Base-by-base conservation (phyloP, 1,140 invertebrate genomes). In the Drosophila pseudoananassae region DNA sequence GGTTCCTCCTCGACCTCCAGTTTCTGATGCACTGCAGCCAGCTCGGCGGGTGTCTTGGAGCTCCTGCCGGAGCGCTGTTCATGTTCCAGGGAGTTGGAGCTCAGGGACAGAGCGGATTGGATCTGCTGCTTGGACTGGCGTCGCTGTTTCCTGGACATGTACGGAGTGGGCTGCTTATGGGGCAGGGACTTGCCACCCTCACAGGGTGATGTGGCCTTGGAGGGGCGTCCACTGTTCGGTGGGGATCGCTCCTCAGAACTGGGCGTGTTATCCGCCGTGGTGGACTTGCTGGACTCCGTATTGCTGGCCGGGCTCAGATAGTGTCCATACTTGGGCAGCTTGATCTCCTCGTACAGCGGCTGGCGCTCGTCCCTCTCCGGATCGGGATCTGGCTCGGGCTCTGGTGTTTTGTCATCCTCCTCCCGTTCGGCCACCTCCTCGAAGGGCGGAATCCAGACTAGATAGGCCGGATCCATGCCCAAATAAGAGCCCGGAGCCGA, bases 391-490 rank as follows among this genome's bases (percentile, higher is more conserved):
- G 47, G 36, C 15, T 66, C 57, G 1, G 87, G 87, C 17, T 90
- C 83, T 0, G 89, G 89, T 0, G 84, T 90, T 25, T 90, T 91
- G 53, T 91, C 90, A 3, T 90, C 89, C 25, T 90, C 85, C 40
- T 90, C 89, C 9, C 76, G 59, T 23, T 93, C 93, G 56, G 76
- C 43, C 0, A 89, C 76, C 10, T 94, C 94, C 66, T 95, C 94
- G 5, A 96, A 93, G 0, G 96, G 96, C 20, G 97, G 96, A 52
- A 97, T 97, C 96, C 96, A 97, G 0, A 97, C 95, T 49, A 97
- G 92, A 89, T 96, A 96, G 0, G 96, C 96, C 1, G 97, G 96
- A 92, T 97, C 97, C 96, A 97, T 97, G 3, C 96, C 96, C 55
- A 97, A 92, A 78, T 96, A 96, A 0, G 95, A 96, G 15, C 96